Base-by-base conservation (phyloP, 2,113 vertebrate species). In the Notiomystis cincta region DNA sequence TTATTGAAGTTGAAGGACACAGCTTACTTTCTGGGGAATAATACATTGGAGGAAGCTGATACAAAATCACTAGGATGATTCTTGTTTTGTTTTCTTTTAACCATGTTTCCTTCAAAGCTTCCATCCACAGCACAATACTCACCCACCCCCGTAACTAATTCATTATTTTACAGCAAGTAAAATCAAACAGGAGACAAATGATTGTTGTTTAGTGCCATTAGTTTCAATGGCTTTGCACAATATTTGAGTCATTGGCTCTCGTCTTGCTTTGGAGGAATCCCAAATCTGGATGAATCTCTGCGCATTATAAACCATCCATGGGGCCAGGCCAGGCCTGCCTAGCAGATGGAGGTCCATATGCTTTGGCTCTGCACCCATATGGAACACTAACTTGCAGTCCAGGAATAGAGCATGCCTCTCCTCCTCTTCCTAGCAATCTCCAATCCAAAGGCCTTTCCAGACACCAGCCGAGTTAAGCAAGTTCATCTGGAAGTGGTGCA, bases 271-370 rank as follows among this genome's bases (percentile, higher is more conserved):
- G 98, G 98, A 98, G 95, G 89, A 95, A 87, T 94, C 97, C 98
- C 98, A 98, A 98, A 95, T 96, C 94, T 87, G 97, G 92, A 97
- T 97, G 96, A 96, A 96, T 97, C 95, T 95, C 82, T 15, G 76
- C 14, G 20, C 94, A 94, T 97, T 98, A 97, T 87, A 97, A 98
- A 96, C 94, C 97, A 96, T 98, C 96, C 95, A 50, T 73, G 95
- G 96, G 97, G 91, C 96, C 93, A 94, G 96, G 97, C 97, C 96
- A 97, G 96, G 96, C 94, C 95, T 81, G 82, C 95, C 92, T 96
- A 89, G 44, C 98, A 98, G 98, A 98, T 98, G 98, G 97, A 89
- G 33, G 42, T 44, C 98, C 98, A 97, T 98, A 98, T 98, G 98
- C 92, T 98, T 95, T 97, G 97, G 89, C 96, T 97, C 82, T 60